These are phyloP conservation scores for Plutella xylostella DNA, from an alignment of 2,888 invertebrate species.

Conservation along the genomic window DNA sequence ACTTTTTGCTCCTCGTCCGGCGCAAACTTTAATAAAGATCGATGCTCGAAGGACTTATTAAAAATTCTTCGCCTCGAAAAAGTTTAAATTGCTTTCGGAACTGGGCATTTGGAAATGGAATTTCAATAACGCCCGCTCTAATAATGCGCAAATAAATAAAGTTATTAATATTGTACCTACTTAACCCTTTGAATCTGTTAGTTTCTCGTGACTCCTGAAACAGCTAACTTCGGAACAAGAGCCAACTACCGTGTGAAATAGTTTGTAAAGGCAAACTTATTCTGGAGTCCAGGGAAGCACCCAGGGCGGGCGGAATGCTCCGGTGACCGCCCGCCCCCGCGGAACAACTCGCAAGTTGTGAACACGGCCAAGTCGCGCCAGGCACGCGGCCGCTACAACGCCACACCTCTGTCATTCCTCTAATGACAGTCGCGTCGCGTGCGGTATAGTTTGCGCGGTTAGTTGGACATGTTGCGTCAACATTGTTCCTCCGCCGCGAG, in stretches of 20 bases:
- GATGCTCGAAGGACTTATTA: slow-evolving; percentile 33
- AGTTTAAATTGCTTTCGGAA: slow-evolving; percentile 17
- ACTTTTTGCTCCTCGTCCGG: slow-evolving; percentile 29
- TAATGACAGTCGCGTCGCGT: slow-evolving; percentile 15
- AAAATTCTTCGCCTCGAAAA: slow-evolving; percentile 39
- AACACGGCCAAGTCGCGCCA: slow-evolving; percentile 15
- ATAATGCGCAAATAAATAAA: too few relatives aligned
- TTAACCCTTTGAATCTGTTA: too few relatives aligned
- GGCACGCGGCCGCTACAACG: slow-evolving; percentile 12
- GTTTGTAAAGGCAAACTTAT: too few relatives aligned
- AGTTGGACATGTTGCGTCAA: too few relatives aligned
- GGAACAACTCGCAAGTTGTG: background rate
- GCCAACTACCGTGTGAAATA: too few relatives aligned
- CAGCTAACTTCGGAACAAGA: too few relatives aligned
- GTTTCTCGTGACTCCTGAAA: too few relatives aligned
- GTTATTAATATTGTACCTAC: too few relatives aligned
- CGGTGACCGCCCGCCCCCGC: background rate
- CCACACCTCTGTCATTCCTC: slow-evolving; percentile 15
- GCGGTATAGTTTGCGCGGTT: background rate
- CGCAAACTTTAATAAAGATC: slow-evolving; percentile 51
- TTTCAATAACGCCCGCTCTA: too few relatives aligned
- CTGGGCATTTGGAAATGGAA: background rate
- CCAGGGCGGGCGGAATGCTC: background rate
- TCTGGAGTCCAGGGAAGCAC: too few relatives aligned
- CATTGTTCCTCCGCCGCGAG: too few relatives aligned